Evolutionary conservation across 2,113 vertebrate species (phyloP).

Genomic region (Rhea pennata): DNA sequence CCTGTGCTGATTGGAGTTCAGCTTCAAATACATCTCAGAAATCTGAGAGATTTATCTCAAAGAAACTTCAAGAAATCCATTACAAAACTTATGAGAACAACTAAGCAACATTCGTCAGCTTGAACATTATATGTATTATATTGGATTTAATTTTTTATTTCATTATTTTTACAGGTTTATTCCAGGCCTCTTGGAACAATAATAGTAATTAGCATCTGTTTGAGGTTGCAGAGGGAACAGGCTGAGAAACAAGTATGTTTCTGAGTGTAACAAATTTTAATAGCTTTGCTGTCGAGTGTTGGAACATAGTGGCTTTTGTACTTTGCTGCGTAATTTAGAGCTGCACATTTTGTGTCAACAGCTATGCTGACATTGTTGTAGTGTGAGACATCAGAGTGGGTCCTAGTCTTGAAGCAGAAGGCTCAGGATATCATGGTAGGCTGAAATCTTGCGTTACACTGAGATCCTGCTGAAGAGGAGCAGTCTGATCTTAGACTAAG

Average conservation of each 20-base stretch:
- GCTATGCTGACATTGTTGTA: accelerated
- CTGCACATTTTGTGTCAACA: neutral
- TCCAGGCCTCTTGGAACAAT: neutral
- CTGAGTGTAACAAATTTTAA: neutral
- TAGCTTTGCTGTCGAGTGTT: neutral
- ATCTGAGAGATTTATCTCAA: neutral
- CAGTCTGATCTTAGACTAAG: neutral
- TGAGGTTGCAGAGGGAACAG: neutral
- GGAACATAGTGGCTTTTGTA: neutral
- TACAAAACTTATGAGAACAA: neutral
- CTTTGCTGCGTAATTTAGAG: neutral
- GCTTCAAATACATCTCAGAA: neutral
- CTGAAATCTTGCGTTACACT: neutral
- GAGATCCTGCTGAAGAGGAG: accelerated
- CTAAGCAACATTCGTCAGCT: neutral
- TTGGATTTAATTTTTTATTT: neutral
- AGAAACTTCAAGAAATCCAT: slow-evolving; percentile 10
- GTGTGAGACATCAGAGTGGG: neutral
- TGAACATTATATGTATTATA: neutral
- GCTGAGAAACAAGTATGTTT: neutral
- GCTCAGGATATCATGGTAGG: neutral
- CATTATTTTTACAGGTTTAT: neutral
- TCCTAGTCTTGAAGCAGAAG: neutral
- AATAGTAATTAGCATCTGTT: neutral
- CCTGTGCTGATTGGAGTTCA: neutral